Base-by-base conservation (phyloP, 2,888 invertebrate species). In the Aproaerema taeniolella region DNA sequence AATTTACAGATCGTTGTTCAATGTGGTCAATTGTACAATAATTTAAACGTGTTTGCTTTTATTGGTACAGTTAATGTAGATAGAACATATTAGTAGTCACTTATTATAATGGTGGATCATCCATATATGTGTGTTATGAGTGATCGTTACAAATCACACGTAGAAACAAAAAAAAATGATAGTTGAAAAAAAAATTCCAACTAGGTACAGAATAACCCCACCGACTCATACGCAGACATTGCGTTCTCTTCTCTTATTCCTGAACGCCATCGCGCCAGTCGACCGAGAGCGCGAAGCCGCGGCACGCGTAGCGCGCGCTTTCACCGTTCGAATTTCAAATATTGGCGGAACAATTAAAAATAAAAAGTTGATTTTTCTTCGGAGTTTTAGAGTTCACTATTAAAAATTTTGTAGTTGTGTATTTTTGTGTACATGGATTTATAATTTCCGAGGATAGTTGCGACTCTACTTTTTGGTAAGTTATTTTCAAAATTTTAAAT, bases 211-310 rank as follows among this genome's bases (percentile, higher is more conserved):
- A 47, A 50, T 49, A 45, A 36, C 32, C 41, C 46, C 36, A n/a
- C 33, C 46, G 16, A 38, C 34, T 43, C 43, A 39, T 50, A 46
- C 41, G 49, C 46, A 42, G 47, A 44, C 46, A 45, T 45, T 45
- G 47, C 57, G 48, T 55, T 58, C 56, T 52, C 52, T 50, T 46
- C 41, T 53, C 49, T 49, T 48, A 26, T 26, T 33, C 24, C 29
- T 38, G 38, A 39, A 26, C 39, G 35, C 5, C 26, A 17, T 12
- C n/a, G n/a, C 37, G 41, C 20, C 54, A 58, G 57, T 53, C 54
- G 51, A 51, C 47, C 47, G 59, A 57, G 58, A 58, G 59, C 57
- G 58, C 58, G 57, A 55, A 49, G 53, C 50, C 43, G 41, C 38
- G 32, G 44, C 43, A 55, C 53, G 58, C 57, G 59, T 55, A 51